Conservation (phyloP, 2,797 vertebrate genomes). For the Peromyscus aztecus region DNA sequence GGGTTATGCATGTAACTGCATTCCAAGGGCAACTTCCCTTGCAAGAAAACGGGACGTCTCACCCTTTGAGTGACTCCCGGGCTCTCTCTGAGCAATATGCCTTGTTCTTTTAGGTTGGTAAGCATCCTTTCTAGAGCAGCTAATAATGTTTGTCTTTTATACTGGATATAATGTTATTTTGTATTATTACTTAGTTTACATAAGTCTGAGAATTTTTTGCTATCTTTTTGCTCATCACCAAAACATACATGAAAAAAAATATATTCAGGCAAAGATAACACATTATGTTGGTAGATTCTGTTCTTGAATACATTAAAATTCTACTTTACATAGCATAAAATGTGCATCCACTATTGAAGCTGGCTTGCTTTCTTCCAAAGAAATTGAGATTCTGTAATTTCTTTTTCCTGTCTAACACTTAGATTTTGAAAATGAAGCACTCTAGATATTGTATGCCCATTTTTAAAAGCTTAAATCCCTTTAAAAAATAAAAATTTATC, state of each 20-base stretch:
- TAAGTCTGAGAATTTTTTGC: not conserved
- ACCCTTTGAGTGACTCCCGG: not conserved
- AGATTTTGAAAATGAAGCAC: not conserved
- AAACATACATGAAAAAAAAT: not conserved
- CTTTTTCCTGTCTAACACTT: not conserved
- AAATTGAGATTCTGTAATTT: not conserved
- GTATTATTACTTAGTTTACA: not conserved
- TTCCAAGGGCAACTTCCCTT: not conserved
- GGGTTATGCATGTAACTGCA: not conserved
- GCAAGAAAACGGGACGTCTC: not conserved
- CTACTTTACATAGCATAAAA: not conserved
- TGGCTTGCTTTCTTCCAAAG: not conserved
- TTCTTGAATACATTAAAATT: not conserved
- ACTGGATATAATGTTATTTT: not conserved
- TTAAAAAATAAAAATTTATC: slow-evolving; percentile 9
- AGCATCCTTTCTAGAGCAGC: not conserved
- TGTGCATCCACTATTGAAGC: not conserved
- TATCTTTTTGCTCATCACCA: not conserved
- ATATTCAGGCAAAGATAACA: not conserved
- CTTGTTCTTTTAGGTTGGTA: not conserved
- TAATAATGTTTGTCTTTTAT: not conserved
- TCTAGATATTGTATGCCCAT: not conserved
- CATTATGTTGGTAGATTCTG: not conserved
- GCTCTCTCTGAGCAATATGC: not conserved
- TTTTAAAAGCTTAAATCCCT: slow-evolving; percentile 5